Percentiles rank a stretch among this genome's conserved stretches.
Conservation (phyloP, 2,888 invertebrate species). For the Rhodophaea formosa region DNA sequence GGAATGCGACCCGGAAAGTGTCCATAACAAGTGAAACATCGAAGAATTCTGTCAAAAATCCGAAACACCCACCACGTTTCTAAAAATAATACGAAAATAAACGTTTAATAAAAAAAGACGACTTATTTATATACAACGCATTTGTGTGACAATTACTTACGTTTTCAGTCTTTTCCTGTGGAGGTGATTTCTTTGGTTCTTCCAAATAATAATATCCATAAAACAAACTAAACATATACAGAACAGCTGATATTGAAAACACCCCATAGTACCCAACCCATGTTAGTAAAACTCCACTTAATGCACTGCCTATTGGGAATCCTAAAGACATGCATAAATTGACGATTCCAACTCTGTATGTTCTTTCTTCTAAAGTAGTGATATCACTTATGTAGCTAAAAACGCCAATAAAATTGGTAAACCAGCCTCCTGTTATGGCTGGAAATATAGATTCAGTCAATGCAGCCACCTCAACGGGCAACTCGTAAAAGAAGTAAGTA, state of each 20-base stretch:
- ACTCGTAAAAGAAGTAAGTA: constrained; percentile 88
- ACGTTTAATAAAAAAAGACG: not conserved
- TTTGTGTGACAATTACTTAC: not conserved
- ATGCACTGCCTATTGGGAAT: constrained; percentile 91
- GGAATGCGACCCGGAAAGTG: constrained; percentile 90
- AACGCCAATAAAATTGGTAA: constrained; percentile 92
- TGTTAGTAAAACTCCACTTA: constrained; percentile 88
- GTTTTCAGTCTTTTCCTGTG: not conserved
- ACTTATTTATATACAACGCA: not conserved
- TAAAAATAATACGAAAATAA: constrained; percentile 30
- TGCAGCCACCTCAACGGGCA: constrained; percentile 90
- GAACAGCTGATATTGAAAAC: constrained; percentile 85
- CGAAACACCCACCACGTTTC: constrained; percentile 39
- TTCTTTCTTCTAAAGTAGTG: constrained; percentile 89
- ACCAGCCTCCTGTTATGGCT: constrained; percentile 91
- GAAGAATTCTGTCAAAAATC: constrained; percentile 85
- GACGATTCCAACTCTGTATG: constrained; percentile 91
- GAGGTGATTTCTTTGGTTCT: constrained; percentile 73
- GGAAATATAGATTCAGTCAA: constrained; percentile 90
- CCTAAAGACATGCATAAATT: constrained; percentile 94
- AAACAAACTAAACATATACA: constrained; percentile 87
- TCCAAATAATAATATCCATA: constrained; percentile 87
- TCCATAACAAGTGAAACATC: constrained; percentile 86
- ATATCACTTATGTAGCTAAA: constrained; percentile 94
- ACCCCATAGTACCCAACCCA: constrained; percentile 91